Conservation (phyloP, 2,888 invertebrate genomes). For the Sarcophaga rosellei region DNA sequence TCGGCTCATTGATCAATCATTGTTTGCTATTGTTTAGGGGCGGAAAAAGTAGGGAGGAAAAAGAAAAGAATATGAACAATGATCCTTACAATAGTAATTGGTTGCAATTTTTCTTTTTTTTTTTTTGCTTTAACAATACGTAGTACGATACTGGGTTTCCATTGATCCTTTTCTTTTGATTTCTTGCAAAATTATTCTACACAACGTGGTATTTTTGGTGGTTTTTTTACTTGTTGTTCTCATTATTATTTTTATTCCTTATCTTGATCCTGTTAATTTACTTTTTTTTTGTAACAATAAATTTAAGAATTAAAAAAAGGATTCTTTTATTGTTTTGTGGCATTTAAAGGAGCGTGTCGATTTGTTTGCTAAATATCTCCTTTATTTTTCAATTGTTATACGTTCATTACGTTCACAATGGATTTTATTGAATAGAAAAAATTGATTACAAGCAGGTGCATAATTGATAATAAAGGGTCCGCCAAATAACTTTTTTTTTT, state of each 20-base stretch:
- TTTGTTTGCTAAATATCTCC: neutral
- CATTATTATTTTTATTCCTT: neutral
- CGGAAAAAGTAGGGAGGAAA: too few relatives aligned
- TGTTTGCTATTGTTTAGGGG: conserved; percentile 30
- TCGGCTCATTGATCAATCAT: conserved; percentile 41
- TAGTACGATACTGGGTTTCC: neutral
- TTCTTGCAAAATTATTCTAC: neutral
- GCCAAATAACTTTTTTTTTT: too few relatives aligned
- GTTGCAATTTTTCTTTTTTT: conserved; percentile 27
- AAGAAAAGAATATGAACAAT: conserved; percentile 17
- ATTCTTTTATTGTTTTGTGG: conserved; percentile 22
- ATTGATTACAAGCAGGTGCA: too few relatives aligned
- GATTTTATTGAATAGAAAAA: conserved; percentile 5
- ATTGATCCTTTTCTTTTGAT: conserved; percentile 11
- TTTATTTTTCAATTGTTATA: conserved; percentile 19
- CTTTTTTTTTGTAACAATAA: neutral
- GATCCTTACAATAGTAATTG: conserved; percentile 39
- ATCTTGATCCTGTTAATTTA: conserved; percentile 27
- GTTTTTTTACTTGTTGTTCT: conserved; percentile 7
- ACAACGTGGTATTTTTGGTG: conserved; percentile 13
- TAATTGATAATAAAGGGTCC: too few relatives aligned
- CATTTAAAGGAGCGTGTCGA: conserved; percentile 17
- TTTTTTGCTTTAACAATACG: too few relatives aligned
- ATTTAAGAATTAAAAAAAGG: neutral
- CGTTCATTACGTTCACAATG: neutral